Evolutionary conservation across 2,113 vertebrate genomes (phyloP), one percentile per base, ranked within the genome.

Genomic region (Dipodomys spectabilis): DNA sequence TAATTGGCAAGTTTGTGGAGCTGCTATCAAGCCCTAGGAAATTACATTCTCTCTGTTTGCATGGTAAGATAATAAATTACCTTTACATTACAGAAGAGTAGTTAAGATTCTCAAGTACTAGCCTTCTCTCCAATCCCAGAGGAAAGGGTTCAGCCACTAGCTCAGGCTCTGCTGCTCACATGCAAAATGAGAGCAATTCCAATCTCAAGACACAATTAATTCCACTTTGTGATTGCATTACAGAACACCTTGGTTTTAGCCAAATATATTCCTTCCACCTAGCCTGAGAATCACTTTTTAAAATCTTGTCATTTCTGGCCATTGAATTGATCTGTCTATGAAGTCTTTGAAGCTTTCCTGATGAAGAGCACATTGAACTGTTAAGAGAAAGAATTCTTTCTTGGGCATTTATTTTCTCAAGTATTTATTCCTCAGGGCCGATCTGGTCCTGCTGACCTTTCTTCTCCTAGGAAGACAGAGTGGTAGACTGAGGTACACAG

Each of bases 181-280:
- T 62, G 84, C 27, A 8, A 25, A 64, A 32, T 60, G 53, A 81
- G 81, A 91, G 93, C 89, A 86, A 28, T 95, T n/a, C 35, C 83
- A 16, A 0, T 39, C 72, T 91, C 62, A 91, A 86, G 90, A 30
- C 67, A 93, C n/a, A 80, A 39, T 95, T 53, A 80, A 71, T 57
- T 90, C 49, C 28, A 3, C 75, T 87, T 87, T 72, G 20, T 62
- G 44, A 2, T 75, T 64, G 4, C 62, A n/a, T 81, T 19, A 69
- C 53, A 32, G 22, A 27, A 35, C 44, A 81, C 18, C 94, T 91
- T 86, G 83, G 94, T 96, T 97, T 96, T 95, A 83, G 77, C 28
- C 23, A 45, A 86, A 86, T 1, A 20, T 77, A 78, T 73, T 91
- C 45, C 72, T 93, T 35, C 91, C 84, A 28, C 44, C 72, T 86